Evolutionary conservation across 2,888 invertebrate species (phyloP).

Genomic region (Ochropacha duplaris): DNA sequence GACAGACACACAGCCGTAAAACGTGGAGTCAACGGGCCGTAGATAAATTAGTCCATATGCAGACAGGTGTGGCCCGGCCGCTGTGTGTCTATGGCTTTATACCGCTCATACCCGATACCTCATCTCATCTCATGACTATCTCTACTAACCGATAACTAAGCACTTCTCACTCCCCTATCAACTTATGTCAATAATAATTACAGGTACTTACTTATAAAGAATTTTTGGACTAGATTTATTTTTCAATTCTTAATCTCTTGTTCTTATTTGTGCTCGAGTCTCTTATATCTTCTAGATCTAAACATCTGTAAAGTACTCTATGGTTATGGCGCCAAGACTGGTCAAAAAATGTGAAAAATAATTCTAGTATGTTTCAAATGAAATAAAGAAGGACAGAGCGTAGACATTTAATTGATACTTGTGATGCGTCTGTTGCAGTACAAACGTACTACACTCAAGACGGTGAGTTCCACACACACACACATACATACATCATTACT

Average conservation of each 20-base stretch:
- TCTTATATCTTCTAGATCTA: too few relatives aligned
- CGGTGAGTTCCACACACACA: constrained; percentile 36
- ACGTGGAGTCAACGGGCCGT: not conserved
- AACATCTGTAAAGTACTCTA: too few relatives aligned
- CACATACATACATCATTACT: not conserved
- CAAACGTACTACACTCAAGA: constrained; percentile 38
- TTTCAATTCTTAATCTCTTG: not conserved
- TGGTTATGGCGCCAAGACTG: too few relatives aligned
- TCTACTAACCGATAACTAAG: not conserved
- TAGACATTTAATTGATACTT: constrained; percentile 12
- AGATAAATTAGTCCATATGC: not conserved
- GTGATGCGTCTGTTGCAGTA: constrained; percentile 39
- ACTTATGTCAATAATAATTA: not conserved
- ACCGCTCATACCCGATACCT: not conserved
- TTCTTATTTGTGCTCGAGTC: too few relatives aligned
- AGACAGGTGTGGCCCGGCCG: not conserved
- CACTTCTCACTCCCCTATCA: not conserved
- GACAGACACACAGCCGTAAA: not conserved
- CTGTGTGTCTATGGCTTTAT: not conserved
- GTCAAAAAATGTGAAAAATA: not conserved
- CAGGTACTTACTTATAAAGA: not conserved
- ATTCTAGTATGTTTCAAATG: not conserved
- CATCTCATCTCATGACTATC: not conserved
- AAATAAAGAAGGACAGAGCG: constrained; percentile 32
- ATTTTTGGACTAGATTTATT: not conserved